Conservation (phyloP, 2,888 invertebrate genomes). For the Caenorhabditis auriculariae region DNA sequence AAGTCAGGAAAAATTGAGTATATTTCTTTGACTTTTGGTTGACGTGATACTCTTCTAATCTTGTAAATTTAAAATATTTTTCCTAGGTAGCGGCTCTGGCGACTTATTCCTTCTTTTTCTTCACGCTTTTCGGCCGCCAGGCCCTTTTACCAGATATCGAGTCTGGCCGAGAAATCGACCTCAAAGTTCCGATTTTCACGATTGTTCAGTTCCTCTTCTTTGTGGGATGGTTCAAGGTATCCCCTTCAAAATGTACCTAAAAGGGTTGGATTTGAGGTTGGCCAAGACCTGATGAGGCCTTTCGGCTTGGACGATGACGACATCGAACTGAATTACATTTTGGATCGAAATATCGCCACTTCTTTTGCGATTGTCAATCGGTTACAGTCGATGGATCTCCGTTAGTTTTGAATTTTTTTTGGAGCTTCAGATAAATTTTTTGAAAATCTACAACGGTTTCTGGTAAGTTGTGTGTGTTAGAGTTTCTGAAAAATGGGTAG, state of each 20-base stretch:
- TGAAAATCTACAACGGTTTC: constrained; percentile 20
- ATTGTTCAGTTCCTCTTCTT: constrained; percentile 51
- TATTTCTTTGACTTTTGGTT: too few relatives aligned
- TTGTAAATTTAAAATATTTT: neutral
- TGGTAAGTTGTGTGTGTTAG: too few relatives aligned
- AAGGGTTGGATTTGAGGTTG: constrained; percentile 28
- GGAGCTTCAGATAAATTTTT: neutral
- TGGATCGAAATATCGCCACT: constrained; percentile 42
- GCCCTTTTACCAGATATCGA: constrained; percentile 28
- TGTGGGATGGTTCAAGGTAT: constrained; percentile 43
- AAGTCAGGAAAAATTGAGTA: too few relatives aligned
- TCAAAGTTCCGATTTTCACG: constrained; percentile 39
- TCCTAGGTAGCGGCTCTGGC: constrained; percentile 63
- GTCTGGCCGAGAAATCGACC: constrained; percentile 31
- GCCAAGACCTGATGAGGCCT: constrained; percentile 51
- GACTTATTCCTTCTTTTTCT: constrained; percentile 65
- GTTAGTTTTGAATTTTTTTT: constrained; percentile 21
- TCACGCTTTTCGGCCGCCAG: constrained; percentile 64
- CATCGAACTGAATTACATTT: constrained; percentile 44
- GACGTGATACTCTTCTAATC: too few relatives aligned
- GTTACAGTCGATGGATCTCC: constrained; percentile 25
- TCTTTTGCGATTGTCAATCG: constrained; percentile 43
- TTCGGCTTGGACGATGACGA: constrained; percentile 51
- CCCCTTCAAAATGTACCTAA: neutral
- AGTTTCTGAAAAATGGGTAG: too few relatives aligned